Conservation (phyloP, 2,797 vertebrate species). For the Pagetopsis macropterus region DNA sequence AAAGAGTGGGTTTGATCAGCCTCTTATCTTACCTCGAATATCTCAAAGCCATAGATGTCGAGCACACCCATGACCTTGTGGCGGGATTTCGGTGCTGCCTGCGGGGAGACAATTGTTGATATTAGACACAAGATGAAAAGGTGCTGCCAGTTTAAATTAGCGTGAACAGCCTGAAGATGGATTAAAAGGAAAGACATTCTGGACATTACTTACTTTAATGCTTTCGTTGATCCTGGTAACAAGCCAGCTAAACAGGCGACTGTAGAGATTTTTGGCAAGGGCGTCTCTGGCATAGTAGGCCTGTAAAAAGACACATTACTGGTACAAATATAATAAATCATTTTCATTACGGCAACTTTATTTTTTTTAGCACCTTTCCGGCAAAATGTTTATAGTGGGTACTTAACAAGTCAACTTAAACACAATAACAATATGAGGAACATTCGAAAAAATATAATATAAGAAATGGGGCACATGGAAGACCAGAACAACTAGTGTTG, state of each 20-base stretch:
- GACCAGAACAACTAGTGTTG: no score
- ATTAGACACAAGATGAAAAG: slow-evolving; percentile 1
- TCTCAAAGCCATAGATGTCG: slow-evolving; percentile 99
- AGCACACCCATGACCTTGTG: slow-evolving; percentile 99
- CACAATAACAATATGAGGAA: no score
- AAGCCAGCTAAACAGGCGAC: slow-evolving; percentile 95
- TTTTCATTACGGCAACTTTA: neutral
- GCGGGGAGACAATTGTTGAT: slow-evolving; percentile 40
- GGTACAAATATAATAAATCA: neutral
- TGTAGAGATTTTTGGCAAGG: slow-evolving; percentile 98
- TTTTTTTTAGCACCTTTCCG: no score
- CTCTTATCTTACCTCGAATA: slow-evolving; percentile 92
- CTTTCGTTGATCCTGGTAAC: slow-evolving; percentile 98
- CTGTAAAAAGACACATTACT: slow-evolving; percentile 74
- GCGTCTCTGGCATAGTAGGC: slow-evolving; percentile 98
- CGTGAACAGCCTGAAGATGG: neutral
- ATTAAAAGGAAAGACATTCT: neutral
- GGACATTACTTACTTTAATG: slow-evolving; percentile 89
- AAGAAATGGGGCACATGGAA: no score
- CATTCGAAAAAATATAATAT: no score
- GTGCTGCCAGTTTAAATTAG: neutral
- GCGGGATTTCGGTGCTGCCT: slow-evolving; percentile 94
- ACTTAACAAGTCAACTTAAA: no score
- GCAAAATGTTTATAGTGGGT: no score
- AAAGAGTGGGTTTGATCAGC: slow-evolving; percentile 3